Evolutionary conservation across 2,888 invertebrate genomes (phyloP).

Genomic region (Agrotis puta): DNA sequence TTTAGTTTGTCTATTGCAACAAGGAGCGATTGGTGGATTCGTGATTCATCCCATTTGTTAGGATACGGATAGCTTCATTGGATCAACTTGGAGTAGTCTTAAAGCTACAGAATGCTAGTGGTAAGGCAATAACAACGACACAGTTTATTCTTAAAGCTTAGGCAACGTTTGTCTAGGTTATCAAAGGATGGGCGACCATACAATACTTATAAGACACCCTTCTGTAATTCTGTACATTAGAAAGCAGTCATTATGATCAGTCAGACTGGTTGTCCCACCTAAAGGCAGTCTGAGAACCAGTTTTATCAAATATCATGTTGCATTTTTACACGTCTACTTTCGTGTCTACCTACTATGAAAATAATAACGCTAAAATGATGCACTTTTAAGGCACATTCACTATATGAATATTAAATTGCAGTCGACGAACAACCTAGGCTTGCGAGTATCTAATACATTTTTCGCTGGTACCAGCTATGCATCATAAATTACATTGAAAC

Average conservation of each 20-base stretch:
- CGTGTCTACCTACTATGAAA: not conserved
- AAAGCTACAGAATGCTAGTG: not conserved
- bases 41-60: not conserved
- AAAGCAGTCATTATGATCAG: not conserved
- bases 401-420: slow-evolving; percentile 21
- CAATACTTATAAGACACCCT: no score
- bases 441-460: slow-evolving; percentile 32
- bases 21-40: not conserved
- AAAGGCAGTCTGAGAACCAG: not conserved
- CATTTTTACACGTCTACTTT: not conserved
- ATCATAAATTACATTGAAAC: slow-evolving; percentile 37
- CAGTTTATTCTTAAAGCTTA: not conserved
- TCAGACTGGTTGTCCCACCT: not conserved
- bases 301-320: not conserved
- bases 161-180: not conserved
- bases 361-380: not conserved
- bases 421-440: slow-evolving; percentile 16
- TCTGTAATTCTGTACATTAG: not conserved
- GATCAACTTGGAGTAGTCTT: not conserved
- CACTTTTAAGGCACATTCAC: not conserved
- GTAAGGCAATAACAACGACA: not conserved
- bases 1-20: not conserved
- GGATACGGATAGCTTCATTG: not conserved
- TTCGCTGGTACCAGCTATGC: not conserved
- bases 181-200: not conserved